Percentiles rank a stretch among this genome's conserved stretches.
Conservation (phyloP, 2,888 invertebrate species). For the Rosalia funebris region DNA sequence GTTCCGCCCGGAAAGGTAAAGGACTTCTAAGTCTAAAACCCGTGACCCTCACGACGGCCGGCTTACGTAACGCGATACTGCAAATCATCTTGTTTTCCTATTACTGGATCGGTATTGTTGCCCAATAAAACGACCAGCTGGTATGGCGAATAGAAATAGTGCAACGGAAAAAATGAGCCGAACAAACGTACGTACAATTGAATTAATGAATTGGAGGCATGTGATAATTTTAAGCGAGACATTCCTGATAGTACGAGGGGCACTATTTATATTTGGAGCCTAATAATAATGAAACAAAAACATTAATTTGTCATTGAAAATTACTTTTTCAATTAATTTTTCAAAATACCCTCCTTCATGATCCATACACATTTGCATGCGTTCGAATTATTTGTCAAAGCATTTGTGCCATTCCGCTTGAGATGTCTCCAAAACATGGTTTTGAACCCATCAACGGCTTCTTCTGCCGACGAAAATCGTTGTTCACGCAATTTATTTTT, state of each 20-base stretch:
- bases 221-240: constrained; percentile 6
- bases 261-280: too few relatives aligned
- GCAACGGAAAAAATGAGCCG: background rate
- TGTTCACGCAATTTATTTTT: too few relatives aligned
- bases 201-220: constrained; percentile 11
- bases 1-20: background rate
- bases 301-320: too few relatives aligned
- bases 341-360: too few relatives aligned
- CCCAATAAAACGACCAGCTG: background rate
- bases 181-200: constrained; percentile 1
- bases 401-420: too few relatives aligned
- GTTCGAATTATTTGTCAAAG: too few relatives aligned
- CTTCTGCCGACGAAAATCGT: too few relatives aligned
- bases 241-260: constrained; percentile 11
- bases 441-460: too few relatives aligned
- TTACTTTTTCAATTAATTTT: too few relatives aligned
- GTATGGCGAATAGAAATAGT: background rate
- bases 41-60: background rate
- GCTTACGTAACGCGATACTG: background rate
- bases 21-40: background rate
- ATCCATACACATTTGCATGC: too few relatives aligned
- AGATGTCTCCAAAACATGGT: too few relatives aligned
- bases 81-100: background rate
- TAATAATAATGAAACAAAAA: too few relatives aligned
- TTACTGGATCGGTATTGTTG: background rate